phyloP scores from a whole-genome alignment of 1,140 invertebrate genomes.

The Drosophila ogumai region DNA sequence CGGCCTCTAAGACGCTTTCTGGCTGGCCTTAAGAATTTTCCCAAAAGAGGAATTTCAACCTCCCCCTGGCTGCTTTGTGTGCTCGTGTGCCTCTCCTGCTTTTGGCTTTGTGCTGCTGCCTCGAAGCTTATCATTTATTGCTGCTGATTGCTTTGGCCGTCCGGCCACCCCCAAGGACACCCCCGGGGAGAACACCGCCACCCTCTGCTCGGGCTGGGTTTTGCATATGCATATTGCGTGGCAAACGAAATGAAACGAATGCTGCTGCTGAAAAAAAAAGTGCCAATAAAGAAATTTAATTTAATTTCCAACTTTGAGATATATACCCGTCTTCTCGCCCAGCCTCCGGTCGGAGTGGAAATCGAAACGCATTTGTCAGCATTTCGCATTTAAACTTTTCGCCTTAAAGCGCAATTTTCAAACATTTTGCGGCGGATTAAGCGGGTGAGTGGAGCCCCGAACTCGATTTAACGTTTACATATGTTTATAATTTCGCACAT shows the following conservation, averaged over 20 bases:
- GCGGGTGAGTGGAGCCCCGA: slow-evolving; percentile 11
- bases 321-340: neutral
- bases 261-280: slow-evolving; percentile 34
- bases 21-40: slow-evolving; percentile 18
- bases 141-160: slow-evolving; percentile 71
- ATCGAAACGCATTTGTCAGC: slow-evolving; percentile 78
- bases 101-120: slow-evolving; percentile 63
- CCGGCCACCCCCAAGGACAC: slow-evolving; percentile 9
- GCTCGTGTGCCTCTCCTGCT: slow-evolving; percentile 36
- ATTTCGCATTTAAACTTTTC: slow-evolving; percentile 72
- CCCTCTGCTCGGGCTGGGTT: neutral
- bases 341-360: slow-evolving; percentile 1
- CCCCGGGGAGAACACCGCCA: slow-evolving; percentile 11
- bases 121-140: slow-evolving; percentile 77
- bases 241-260: slow-evolving; percentile 47
- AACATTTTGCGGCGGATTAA: slow-evolving; percentile 65
- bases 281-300: slow-evolving; percentile 80
- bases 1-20: slow-evolving; percentile 19
- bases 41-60: slow-evolving; percentile 17
- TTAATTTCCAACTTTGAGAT: slow-evolving; percentile 71
- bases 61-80: slow-evolving; percentile 4
- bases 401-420: slow-evolving; percentile 64
- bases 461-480: slow-evolving; percentile 18
- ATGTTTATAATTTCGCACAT: slow-evolving; percentile 32
- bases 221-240: slow-evolving; percentile 65